These are phyloP conservation scores for Limosa lapponica DNA, from an alignment of 2,797 vertebrate species.

Conservation along the genomic window DNA sequence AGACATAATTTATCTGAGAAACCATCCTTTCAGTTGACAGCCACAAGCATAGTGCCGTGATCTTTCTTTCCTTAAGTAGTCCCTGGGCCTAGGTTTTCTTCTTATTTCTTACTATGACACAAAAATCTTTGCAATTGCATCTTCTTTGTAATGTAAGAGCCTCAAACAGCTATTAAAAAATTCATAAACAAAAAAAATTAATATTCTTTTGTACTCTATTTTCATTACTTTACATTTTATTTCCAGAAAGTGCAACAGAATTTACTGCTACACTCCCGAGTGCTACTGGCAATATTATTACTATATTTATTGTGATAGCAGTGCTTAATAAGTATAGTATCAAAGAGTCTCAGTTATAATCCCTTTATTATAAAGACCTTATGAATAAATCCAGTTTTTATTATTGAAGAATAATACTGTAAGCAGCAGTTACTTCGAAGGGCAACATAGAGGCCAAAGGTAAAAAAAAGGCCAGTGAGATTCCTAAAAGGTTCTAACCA, in stretches of 20 bases:
- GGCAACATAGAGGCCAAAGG: neutral
- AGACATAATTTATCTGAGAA: constrained; percentile 10
- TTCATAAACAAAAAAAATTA: neutral
- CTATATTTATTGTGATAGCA: constrained; percentile 2
- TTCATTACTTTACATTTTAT: neutral
- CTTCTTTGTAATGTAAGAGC: neutral
- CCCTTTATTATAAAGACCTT: constrained; percentile 5
- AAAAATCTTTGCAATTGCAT: neutral
- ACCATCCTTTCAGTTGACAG: neutral
- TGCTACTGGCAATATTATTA: neutral
- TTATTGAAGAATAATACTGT: neutral
- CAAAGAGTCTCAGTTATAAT: neutral
- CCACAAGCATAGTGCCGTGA: rapidly evolving
- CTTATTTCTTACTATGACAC: neutral
- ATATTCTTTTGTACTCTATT: neutral
- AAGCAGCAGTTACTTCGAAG: neutral
- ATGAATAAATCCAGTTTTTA: neutral
- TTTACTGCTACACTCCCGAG: neutral
- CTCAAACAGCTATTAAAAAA: neutral
- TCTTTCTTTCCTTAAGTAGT: neutral
- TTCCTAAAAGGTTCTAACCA: neutral
- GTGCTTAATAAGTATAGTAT: constrained; percentile 6
- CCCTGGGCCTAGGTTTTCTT: neutral
- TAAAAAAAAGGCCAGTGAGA: neutral
- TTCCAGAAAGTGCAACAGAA: neutral